Percentiles rank a stretch among this genome's conserved stretches.
These are phyloP conservation scores for Herpetotheres cachinnans DNA, from an alignment of 2,113 vertebrate species.

Conservation along the genomic window DNA sequence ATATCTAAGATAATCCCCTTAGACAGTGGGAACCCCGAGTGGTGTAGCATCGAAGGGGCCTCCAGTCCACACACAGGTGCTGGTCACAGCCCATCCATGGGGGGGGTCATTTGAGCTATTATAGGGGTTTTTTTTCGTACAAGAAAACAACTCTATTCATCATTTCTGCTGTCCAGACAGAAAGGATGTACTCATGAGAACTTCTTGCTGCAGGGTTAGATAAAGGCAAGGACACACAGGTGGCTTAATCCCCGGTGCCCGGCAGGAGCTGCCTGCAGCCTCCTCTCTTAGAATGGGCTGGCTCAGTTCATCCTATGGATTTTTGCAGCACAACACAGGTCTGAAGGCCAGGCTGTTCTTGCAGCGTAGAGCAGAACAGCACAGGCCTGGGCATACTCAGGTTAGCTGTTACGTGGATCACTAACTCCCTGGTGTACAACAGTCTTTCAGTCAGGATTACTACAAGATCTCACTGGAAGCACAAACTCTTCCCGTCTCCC, in stretches of 20 bases:
- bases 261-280: neutral
- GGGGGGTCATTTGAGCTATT: too few species aligned
- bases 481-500: neutral
- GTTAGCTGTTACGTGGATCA: accelerated
- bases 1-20: neutral
- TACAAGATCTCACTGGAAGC: neutral
- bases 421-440: neutral
- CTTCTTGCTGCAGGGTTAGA: neutral
- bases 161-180: neutral
- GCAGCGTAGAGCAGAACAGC: neutral
- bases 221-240: neutral
- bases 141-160: neutral
- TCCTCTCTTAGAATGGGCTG: neutral
- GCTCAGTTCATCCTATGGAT: too few species aligned
- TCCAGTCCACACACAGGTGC: neutral
- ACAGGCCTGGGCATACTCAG: neutral
- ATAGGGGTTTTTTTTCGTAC: neutral
- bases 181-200: neutral
- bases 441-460: neutral
- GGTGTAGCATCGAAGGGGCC: accelerated
- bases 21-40: accelerated
- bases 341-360: neutral
- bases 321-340: neutral
- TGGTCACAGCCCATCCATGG: too few species aligned
- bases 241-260: neutral